Base-by-base conservation (phyloP, 2,797 vertebrate genomes). In the Danio choprae region DNA sequence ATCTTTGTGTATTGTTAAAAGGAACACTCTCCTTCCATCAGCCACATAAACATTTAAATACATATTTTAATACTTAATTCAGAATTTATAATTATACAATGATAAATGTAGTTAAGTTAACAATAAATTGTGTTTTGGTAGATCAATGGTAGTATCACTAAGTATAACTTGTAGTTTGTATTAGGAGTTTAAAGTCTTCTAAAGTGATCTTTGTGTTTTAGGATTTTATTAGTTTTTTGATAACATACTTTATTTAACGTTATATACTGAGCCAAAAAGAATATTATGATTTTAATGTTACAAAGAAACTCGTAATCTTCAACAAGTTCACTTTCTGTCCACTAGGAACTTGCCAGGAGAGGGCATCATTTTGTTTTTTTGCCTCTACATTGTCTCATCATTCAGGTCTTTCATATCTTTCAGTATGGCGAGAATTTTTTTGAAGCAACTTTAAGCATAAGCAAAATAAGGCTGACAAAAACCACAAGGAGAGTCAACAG, bases 341-440 rank as follows among this genome's bases (percentile, higher is more conserved):
- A n/a, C n/a, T 48, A 38, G 29, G 15, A 51, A 50, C 44, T 50
- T 75, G 60, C 60, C 73, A 75, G 48, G 62, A 75, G 73, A 75
- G 73, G 73, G 73, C 59, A 63, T 75, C 2, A 4, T 75, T 53
- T 43, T 53, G 12, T 29, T 12, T 40, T 62, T 8, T 40, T n/a
- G 29, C 16, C 15, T 70, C 65, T 53, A 15, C n/a, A 63, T 41
- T 8, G 40, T 29, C 29, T 29, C 29, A 29, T 29, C 1, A 29
- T 29, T 20, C 10, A 70, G 29, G 16, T 7, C 11, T 40, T 4
- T n/a, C 36, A 38, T 36, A n/a, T 40, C 13, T 36, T 62, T 15
- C 15, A 62, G 40, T 40, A n/a, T 38, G 0, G 7, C 29, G 12
- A 65, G 12, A 20, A 11, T n/a, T n/a, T n/a, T n/a, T n/a, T n/a